Evolutionary conservation across 2,888 invertebrate genomes (phyloP).

Genomic region (Hemistola chrysoprasaria): DNA sequence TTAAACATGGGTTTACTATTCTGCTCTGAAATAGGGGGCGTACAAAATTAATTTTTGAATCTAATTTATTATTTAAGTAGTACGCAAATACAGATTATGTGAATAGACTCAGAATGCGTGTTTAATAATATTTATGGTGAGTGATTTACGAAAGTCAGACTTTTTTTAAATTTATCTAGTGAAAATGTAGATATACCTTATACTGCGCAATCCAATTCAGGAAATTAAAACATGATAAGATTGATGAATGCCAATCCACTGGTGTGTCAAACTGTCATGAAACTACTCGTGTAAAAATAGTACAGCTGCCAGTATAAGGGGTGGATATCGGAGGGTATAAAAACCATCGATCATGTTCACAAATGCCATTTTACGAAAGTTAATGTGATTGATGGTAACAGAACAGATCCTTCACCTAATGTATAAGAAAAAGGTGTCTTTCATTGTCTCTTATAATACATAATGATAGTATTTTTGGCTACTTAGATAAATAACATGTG

Average conservation of each 20-base stretch:
- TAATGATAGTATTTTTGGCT: too few relatives aligned
- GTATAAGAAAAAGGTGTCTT: too few relatives aligned
- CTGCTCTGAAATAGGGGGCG: conserved; percentile 7
- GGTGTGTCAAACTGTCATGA: background rate
- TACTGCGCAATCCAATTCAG: background rate
- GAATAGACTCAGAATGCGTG: conserved; percentile 12
- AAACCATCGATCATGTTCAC: conserved; percentile 43
- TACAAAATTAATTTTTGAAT: conserved; percentile 18
- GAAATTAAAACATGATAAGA: conserved; percentile 3
- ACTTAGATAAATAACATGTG: too few relatives aligned
- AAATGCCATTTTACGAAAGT: conserved; percentile 34
- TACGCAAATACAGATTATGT: conserved; percentile 11
- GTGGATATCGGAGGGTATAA: conserved; percentile 21
- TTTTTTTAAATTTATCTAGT: too few relatives aligned
- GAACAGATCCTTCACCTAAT: too few relatives aligned
- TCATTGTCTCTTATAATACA: too few relatives aligned
- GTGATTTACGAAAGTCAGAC: too few relatives aligned
- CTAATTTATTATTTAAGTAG: conserved; percentile 23
- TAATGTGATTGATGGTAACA: conserved; percentile 39
- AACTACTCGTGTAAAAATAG: background rate
- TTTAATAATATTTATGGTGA: too few relatives aligned
- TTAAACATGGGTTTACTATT: background rate
- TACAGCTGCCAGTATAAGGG: conserved; percentile 4
- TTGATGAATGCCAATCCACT: background rate
- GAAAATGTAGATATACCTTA: too few relatives aligned